phyloP scores from a whole-genome alignment of 2,113 vertebrate species.

The Chionis minor region DNA sequence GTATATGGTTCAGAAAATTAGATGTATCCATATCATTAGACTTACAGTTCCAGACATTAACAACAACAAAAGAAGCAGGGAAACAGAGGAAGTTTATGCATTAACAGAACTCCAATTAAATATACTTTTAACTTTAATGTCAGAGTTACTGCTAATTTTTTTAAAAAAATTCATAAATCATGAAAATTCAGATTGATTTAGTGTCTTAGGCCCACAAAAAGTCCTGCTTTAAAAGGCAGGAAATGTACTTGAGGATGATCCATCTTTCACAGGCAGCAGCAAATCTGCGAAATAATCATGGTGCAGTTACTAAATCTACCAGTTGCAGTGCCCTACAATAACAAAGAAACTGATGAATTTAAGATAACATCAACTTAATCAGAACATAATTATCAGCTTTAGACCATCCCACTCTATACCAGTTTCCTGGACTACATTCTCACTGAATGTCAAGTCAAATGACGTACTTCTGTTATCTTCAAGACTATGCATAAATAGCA shows the following conservation, averaged over 20 bases:
- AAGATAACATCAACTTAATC: not conserved
- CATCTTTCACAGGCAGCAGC: not conserved
- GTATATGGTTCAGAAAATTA: not conserved
- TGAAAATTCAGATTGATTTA: not conserved
- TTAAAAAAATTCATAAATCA: not conserved
- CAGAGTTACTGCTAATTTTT: not conserved
- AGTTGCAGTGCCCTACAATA: not conserved
- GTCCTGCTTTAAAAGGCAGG: not conserved
- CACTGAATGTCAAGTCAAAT: not conserved
- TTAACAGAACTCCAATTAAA: not conserved
- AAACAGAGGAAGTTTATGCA: not conserved
- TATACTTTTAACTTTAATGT: not conserved
- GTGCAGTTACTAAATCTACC: not conserved
- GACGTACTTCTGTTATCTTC: not conserved
- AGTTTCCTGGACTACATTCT: not conserved
- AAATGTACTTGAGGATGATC: not conserved
- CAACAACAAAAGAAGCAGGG: not conserved
- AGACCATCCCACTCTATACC: not conserved
- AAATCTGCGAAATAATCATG: not conserved
- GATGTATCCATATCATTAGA: not conserved
- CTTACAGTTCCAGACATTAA: not conserved
- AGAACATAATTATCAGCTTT: not conserved
- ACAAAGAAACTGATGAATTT: not conserved
- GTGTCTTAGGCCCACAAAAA: not conserved
- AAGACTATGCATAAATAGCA: slow-evolving; percentile 6